These are phyloP conservation scores for Tapirus terrestris DNA, from an alignment of 2,113 vertebrate species.

Conservation along the genomic window DNA sequence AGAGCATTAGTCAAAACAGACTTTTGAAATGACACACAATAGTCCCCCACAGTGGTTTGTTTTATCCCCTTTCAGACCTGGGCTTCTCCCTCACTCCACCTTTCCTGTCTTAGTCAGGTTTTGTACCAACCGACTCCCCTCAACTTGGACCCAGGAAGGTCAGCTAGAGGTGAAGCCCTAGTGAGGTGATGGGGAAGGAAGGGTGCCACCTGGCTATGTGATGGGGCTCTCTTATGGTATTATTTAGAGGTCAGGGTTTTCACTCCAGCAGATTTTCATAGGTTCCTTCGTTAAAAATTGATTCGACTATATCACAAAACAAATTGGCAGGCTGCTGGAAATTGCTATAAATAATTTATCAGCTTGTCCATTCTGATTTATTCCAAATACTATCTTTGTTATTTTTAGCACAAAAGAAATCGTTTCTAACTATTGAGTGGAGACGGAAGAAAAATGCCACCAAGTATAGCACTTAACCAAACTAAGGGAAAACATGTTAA, in stretches of 20 bases:
- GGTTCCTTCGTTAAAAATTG: conserved; percentile 86
- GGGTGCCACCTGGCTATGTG: neutral
- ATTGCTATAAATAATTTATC: conserved; percentile 86
- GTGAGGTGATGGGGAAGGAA: conserved; percentile 67
- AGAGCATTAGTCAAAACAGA: conserved; percentile 79
- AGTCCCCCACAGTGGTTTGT: conserved; percentile 82
- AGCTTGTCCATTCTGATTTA: conserved; percentile 83
- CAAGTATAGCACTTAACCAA: conserved; percentile 70
- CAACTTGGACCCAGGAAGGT: conserved; percentile 79
- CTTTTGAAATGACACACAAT: conserved; percentile 80
- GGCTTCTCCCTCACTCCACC: conserved; percentile 85
- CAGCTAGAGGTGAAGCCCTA: conserved; percentile 80
- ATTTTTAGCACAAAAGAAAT: conserved; percentile 87
- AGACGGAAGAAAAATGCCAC: conserved; percentile 74
- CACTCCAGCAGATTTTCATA: conserved; percentile 83
- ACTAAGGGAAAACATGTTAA: conserved; percentile 54
- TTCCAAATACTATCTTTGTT: conserved; percentile 84
- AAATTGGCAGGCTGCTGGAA: conserved; percentile 83
- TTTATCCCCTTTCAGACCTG: conserved; percentile 81
- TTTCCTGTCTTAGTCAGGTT: conserved; percentile 88
- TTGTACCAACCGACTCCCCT: conserved; percentile 73
- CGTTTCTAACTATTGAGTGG: conserved; percentile 71
- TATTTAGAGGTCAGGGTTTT: conserved; percentile 81
- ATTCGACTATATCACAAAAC: conserved; percentile 80
- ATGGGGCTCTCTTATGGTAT: conserved; percentile 69